Percentiles rank a stretch among this genome's conserved stretches.
Conservation (phyloP, 1,140 invertebrate genomes). For the Papilio polytes region DNA sequence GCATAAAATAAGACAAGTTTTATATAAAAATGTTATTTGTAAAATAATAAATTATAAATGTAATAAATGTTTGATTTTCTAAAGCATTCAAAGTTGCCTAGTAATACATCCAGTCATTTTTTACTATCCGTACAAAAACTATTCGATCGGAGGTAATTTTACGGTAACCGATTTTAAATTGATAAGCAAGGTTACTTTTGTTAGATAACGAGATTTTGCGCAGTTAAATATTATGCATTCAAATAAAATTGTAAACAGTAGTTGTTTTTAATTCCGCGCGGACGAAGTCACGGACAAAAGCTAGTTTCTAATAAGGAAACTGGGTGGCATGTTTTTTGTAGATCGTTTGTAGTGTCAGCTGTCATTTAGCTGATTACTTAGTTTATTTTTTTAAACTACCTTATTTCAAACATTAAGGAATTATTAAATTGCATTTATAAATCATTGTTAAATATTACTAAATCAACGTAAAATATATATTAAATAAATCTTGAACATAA, state of each 20-base stretch:
- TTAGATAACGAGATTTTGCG: slow-evolving; percentile 13
- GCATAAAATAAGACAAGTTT: too few species aligned
- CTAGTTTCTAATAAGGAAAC: too few species aligned
- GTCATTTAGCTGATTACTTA: not conserved
- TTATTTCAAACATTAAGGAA: not conserved
- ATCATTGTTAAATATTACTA: too few species aligned
- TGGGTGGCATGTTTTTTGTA: not conserved
- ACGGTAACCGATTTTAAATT: slow-evolving; percentile 16
- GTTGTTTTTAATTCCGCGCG: too few species aligned
- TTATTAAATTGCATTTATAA: not conserved
- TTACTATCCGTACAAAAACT: not conserved
- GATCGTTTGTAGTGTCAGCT: not conserved
- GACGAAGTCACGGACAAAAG: too few species aligned
- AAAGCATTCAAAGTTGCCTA: not conserved
- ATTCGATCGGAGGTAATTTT: not conserved
- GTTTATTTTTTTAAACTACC: not conserved
- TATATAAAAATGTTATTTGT: too few species aligned
- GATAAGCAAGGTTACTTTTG: slow-evolving; percentile 11
- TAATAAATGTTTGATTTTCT: not conserved
- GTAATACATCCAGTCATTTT: not conserved
- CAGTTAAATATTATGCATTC: not conserved
- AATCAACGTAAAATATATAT: not conserved
- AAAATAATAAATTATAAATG: too few species aligned
- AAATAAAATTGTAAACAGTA: not conserved
- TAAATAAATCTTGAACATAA: not conserved